Conservation (phyloP, 2,113 vertebrate genomes). For the Piaya cayana region DNA sequence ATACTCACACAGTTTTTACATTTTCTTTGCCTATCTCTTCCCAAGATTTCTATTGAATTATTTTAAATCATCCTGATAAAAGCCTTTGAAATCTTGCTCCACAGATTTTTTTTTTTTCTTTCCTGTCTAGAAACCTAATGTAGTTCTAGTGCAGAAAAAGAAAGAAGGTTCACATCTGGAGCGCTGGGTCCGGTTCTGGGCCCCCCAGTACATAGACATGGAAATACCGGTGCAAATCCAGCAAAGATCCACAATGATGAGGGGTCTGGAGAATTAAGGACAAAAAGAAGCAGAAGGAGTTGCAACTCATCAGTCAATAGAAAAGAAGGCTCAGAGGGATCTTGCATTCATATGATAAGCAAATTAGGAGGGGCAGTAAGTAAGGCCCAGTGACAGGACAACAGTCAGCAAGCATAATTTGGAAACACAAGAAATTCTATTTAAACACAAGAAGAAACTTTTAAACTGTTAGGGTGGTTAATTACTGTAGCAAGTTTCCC, state of each 20-base stretch:
- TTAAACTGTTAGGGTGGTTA: accelerated
- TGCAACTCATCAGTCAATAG: neutral
- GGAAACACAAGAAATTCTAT: neutral
- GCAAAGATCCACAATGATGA: neutral
- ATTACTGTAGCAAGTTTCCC: neutral
- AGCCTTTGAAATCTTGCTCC: neutral
- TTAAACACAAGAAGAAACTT: neutral
- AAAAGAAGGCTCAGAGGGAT: accelerated
- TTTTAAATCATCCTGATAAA: neutral
- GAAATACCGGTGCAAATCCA: neutral
- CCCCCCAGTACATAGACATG: accelerated
- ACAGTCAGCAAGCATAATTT: neutral
- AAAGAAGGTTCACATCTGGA: neutral
- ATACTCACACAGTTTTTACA: neutral
- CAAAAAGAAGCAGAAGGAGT: neutral
- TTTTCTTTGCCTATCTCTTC: neutral
- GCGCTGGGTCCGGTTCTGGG: no score
- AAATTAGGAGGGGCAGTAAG: neutral
- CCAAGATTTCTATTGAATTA: neutral
- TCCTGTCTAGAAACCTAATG: neutral
- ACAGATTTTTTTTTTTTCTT: neutral
- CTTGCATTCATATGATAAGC: neutral
- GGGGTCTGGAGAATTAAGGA: accelerated
- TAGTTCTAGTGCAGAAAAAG: neutral
- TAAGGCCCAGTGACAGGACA: neutral